These are phyloP conservation scores for Halichondria panicea DNA, from an alignment of 37 sponge, comb jelly and placozoan species.

Conservation along the genomic window DNA sequence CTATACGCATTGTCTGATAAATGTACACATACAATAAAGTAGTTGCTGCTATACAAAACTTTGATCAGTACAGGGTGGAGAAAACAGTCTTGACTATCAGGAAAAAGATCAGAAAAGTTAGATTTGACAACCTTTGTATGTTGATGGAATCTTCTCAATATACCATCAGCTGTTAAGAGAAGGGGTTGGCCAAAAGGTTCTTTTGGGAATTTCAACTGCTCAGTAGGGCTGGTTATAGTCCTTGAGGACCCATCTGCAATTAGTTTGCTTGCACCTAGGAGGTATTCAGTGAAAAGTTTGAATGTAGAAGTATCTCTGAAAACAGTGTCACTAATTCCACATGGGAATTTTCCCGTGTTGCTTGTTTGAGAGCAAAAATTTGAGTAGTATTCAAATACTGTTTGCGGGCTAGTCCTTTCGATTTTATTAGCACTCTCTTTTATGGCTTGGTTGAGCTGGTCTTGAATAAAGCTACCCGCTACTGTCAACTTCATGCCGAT, in stretches of 20 bases:
- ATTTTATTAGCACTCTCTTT: conserved; percentile 1
- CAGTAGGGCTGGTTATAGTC: too few relatives aligned
- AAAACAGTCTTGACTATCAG: conserved; percentile 2
- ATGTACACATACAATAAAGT: conserved; percentile 9
- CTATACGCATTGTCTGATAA: background rate
- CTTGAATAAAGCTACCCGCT: conserved; percentile 29
- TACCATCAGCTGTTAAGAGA: conserved; percentile 43
- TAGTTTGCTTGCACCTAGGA: too few relatives aligned
- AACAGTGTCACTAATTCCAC: conserved; percentile 7
- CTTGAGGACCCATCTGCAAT: too few relatives aligned
- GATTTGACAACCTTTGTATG: conserved; percentile 18
- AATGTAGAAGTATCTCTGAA: conserved; percentile 1
- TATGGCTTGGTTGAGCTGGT: too few relatives aligned
- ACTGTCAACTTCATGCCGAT: conserved; percentile 52
- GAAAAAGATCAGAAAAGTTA: conserved; percentile 16
- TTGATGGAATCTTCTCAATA: conserved; percentile 33
- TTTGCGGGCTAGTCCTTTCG: background rate
- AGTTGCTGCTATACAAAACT: background rate
- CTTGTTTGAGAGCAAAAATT: background rate
- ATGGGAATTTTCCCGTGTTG: background rate
- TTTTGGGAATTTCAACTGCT: conserved; percentile 3
- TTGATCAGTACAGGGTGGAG: conserved; percentile 26
- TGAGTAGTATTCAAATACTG: conserved; percentile 43
- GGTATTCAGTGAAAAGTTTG: too few relatives aligned
- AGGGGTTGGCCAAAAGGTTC: conserved; percentile 40